phyloP scores from a whole-genome alignment of 1,140 invertebrate species.

The Aphaenogaster floridana region DNA sequence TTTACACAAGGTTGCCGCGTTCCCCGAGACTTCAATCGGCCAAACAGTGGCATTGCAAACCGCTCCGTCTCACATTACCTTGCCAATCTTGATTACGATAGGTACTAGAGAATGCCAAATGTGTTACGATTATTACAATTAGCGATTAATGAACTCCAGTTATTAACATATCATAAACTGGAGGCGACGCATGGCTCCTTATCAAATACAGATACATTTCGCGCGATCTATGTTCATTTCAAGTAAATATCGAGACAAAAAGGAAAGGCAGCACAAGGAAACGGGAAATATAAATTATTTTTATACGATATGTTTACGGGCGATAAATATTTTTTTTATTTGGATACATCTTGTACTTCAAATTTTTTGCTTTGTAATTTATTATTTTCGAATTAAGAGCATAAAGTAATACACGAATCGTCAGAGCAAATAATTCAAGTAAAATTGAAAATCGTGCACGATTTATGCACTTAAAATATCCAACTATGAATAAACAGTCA shows the following conservation, averaged over 20 bases:
- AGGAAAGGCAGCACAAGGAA: not conserved
- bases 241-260: not conserved
- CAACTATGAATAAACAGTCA: too few species aligned
- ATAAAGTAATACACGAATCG: too few species aligned
- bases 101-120: not conserved
- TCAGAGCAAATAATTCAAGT: too few species aligned
- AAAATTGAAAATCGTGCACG: too few species aligned
- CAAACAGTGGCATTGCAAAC: not conserved
- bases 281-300: not conserved
- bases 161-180: not conserved
- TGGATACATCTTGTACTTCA: not conserved
- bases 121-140: not conserved
- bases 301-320: not conserved
- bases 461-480: too few species aligned
- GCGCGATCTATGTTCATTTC: not conserved
- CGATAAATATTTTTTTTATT: not conserved
- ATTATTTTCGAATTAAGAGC: not conserved
- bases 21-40: not conserved
- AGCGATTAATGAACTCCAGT: not conserved
- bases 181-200: not conserved
- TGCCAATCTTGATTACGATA: not conserved
- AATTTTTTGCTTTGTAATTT: not conserved
- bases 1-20: not conserved
- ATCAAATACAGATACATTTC: not conserved
- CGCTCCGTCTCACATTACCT: not conserved